Percentiles rank a stretch among this genome's conserved stretches.
Evolutionary conservation across 2,797 vertebrate species (phyloP).

Genomic region (Cephalopachus bancanus): DNA sequence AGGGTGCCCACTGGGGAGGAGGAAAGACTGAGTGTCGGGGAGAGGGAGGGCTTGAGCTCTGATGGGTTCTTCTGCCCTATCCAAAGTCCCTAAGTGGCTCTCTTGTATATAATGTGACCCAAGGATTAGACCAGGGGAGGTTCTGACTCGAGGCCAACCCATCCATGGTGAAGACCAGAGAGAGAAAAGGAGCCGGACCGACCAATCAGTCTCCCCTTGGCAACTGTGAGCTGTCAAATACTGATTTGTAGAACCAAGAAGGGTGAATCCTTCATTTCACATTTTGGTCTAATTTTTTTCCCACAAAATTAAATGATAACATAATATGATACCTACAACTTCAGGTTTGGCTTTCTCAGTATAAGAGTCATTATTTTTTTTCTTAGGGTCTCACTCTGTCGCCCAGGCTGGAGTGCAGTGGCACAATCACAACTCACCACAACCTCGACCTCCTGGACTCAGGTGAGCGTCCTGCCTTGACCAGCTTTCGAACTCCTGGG

Average conservation of each 20-base stretch:
- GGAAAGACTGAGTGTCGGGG: background rate
- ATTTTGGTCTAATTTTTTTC: background rate
- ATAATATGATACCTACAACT: background rate
- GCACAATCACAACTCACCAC: too few relatives aligned
- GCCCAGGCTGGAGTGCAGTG: too few relatives aligned
- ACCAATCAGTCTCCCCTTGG: background rate
- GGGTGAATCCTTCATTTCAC: background rate
- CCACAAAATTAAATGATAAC: background rate
- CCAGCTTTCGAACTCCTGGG: too few relatives aligned
- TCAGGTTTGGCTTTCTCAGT: background rate
- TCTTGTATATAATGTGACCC: background rate
- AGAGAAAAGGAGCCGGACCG: background rate
- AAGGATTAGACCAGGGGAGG: background rate
- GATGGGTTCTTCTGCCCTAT: background rate
- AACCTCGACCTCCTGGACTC: too few relatives aligned
- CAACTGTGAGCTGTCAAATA: background rate
- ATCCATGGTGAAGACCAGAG: background rate
- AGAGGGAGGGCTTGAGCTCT: background rate
- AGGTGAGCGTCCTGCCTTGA: too few relatives aligned
- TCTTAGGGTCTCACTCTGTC: too few relatives aligned
- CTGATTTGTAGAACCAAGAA: conserved; percentile 18
- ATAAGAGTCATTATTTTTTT: background rate
- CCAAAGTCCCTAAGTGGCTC: background rate
- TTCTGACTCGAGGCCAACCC: background rate
- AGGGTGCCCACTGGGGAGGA: background rate